Conservation (phyloP, 2,113 vertebrate species). For the Misgurnus mizolepis region DNA sequence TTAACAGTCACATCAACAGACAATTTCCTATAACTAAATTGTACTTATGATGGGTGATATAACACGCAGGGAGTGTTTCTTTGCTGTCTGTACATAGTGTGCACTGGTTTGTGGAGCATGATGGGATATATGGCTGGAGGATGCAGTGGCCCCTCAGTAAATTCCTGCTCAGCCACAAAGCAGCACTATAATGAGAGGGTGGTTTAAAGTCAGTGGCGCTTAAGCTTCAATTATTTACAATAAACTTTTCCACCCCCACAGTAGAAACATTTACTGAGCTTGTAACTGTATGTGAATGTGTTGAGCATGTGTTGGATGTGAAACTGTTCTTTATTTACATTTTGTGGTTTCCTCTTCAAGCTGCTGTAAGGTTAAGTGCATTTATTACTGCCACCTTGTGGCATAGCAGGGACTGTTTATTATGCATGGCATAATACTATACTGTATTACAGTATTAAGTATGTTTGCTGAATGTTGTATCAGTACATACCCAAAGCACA, state of each 20-base stretch:
- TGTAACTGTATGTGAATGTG: conserved; percentile 37
- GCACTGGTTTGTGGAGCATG: conserved; percentile 36
- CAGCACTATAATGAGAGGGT: conserved; percentile 43
- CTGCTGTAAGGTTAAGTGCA: neutral
- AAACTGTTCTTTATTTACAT: conserved; percentile 38
- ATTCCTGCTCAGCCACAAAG: conserved; percentile 29
- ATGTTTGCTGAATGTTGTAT: neutral
- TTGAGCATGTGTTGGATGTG: neutral
- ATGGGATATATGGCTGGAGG: conserved; percentile 17
- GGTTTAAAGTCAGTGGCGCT: conserved; percentile 54
- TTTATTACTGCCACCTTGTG: conserved; percentile 54
- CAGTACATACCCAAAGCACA: neutral
- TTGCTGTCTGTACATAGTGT: neutral
- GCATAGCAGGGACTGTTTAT: neutral
- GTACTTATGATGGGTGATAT: no score
- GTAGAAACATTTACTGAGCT: conserved; percentile 47
- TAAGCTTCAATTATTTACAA: conserved; percentile 54
- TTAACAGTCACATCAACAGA: no score
- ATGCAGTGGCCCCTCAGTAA: conserved; percentile 45
- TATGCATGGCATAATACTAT: neutral
- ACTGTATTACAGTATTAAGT: neutral
- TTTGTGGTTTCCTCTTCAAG: conserved; percentile 32
- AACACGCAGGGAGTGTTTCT: no score
- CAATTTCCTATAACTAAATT: no score
- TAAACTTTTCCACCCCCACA: conserved; percentile 49